Base-by-base conservation (phyloP, 2,113 vertebrate species). In the Mobula hypostoma region DNA sequence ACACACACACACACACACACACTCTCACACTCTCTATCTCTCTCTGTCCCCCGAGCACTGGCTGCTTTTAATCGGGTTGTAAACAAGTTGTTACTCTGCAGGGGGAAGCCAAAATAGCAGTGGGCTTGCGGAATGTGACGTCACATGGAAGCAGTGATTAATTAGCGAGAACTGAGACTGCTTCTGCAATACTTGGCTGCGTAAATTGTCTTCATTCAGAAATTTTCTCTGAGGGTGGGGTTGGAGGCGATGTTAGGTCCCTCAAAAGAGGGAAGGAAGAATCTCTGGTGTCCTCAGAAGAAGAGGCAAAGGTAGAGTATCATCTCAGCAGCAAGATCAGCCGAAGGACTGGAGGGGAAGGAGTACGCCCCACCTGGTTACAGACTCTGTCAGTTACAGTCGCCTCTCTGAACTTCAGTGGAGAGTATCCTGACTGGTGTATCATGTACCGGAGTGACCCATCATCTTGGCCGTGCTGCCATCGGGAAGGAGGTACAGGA, bases 71-170 rank as follows among this genome's bases (percentile, higher is more conserved):
- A 8, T 66, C 4, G 2, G 32, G 61, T 68, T 90, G 85, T 90
- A 66, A 68, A 21, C 85, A 90, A 90, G 61, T 66, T 90, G 85
- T 90, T 32, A 32, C 61, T 66, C 85, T 90, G 85, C 12, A n/a
- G 85, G 85, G 85, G 85, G 85, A n/a, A 90, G 85, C 61, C 66
- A 90, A 68, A 90, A 32, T 61, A 66, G 85, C n/a, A 19, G 61
- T 66, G 61, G n/a, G 32, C 85, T 68, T 90, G 85, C 29, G 14
- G 58, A 88, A 32, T 66, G n/a, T 29, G n/a, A 12, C 27, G 63
- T 3, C 27, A 6, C 12, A 9, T 6, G 85, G 83, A 61, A 63
- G 83, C 27, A 29, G 15, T 63, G 83, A 63, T 61, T 63, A 88
- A 63, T 4, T 27, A 61, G 9, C 14, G 27, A 19, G n/a, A 66